Evolutionary conservation across 2,888 invertebrate species (phyloP), one percentile per base, ranked within the genome.

Genomic region (Tolmerus cingulatus): DNA sequence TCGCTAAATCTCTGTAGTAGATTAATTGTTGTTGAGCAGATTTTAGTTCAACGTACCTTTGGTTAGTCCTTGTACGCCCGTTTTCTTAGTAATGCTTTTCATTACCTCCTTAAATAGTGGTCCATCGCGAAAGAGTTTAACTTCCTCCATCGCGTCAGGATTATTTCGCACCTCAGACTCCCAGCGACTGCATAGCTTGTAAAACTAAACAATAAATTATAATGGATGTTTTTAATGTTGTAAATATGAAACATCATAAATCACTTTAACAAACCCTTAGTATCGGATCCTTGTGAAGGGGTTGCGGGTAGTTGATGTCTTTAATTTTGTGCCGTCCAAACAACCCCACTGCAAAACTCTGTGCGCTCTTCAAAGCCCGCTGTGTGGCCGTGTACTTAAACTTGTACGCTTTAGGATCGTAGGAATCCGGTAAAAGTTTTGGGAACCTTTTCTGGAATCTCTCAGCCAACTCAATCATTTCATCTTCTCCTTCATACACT

Each of bases 341-440:
- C 74, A 97, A 92, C 0, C 97, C 97, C 84, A 95, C 93, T 0
- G 95, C 94, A 93, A 97, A 97, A 91, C 95, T 94, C 90, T 94
- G 94, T 0, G 97, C 97, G 92, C 97, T 97, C 90, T 95, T 94
- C 86, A 95, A 93, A 0, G 97, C 95, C 89, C 97, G 94, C 91
- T 97, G 95, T 1, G 96, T 96, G 1, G 95, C 94, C 23, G 97
- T 97, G 89, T 95, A 96, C 90, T 95, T 95, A 90, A 97, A 96
- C 95, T 96, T 93, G 89, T 90, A 91, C 88, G 90, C 89, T 74
- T 90, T 46, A 0, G 91, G 90, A 89, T 93, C 92, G 90, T 96
- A 97, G 87, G 93, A 92, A 87, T 94, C 93, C 66, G 94, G 93
- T 66, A 97, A 93, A 66, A 96, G 90, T 87, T 92, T 91, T 2